These are phyloP conservation scores for Catotricha subobsoleta DNA, from an alignment of 2,888 invertebrate species.

Conservation along the genomic window DNA sequence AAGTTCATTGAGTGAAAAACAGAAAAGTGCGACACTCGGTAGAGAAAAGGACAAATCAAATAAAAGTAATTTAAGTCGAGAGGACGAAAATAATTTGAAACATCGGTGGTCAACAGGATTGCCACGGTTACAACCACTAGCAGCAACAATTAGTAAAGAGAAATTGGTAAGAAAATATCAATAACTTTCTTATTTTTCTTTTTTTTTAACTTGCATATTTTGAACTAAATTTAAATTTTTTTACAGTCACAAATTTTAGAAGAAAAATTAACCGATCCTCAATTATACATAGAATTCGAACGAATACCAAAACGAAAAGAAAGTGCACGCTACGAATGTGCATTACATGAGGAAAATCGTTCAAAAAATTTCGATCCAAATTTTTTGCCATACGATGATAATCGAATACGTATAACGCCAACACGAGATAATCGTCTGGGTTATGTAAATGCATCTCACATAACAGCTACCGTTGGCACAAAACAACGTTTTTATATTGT, in stretches of 20 bases:
- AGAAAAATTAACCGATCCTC: slow-evolving; percentile 50
- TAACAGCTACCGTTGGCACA: slow-evolving; percentile 70
- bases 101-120: slow-evolving; percentile 56
- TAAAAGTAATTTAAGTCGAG: slow-evolving; percentile 23
- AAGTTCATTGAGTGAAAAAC: slow-evolving; percentile 29
- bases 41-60: slow-evolving; percentile 38
- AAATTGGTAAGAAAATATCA: slow-evolving; percentile 40
- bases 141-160: slow-evolving; percentile 61
- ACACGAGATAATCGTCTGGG: slow-evolving; percentile 68
- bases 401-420: slow-evolving; percentile 65
- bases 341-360: slow-evolving; percentile 50
- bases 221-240: not conserved
- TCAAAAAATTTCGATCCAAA: slow-evolving; percentile 32
- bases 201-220: not conserved
- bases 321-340: slow-evolving; percentile 51
- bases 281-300: slow-evolving; percentile 70
- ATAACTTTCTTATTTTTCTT: slow-evolving; percentile 5
- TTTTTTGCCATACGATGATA: slow-evolving; percentile 80
- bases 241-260: slow-evolving; percentile 43
- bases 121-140: slow-evolving; percentile 49
- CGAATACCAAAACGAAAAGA: slow-evolving; percentile 58
- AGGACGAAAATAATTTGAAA: slow-evolving; percentile 33
- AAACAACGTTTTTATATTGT: slow-evolving; percentile 74
- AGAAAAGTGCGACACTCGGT: slow-evolving; percentile 50
- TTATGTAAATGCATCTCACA: slow-evolving; percentile 83